Conservation (phyloP, 30 jellyfish, hydroid and myxozoan genomes). For the Aurelia sp. region DNA sequence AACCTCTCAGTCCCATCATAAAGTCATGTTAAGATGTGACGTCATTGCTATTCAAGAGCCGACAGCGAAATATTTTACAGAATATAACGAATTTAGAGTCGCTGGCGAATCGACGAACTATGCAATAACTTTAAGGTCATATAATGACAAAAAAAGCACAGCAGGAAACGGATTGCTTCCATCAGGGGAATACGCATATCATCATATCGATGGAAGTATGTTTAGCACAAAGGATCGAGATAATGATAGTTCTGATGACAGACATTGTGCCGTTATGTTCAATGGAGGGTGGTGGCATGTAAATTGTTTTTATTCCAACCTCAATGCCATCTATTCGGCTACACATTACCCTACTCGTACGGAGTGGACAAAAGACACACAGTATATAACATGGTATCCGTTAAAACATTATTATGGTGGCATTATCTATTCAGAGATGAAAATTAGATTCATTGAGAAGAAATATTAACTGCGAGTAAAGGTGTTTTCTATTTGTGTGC, state of each 20-base stretch:
- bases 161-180: slow-evolving; percentile 20
- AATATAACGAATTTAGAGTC: neutral
- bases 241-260: slow-evolving; percentile 4
- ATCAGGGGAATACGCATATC: neutral
- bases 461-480: no score
- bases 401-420: slow-evolving; percentile 2
- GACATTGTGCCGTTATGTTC: slow-evolving; percentile 5
- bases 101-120: neutral
- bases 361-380: neutral
- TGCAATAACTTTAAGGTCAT: neutral
- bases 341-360: neutral
- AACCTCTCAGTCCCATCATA: no score
- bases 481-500: no score
- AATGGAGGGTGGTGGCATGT: slow-evolving; percentile 34
- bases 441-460: neutral
- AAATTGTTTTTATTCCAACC: slow-evolving; percentile 7
- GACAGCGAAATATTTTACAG: neutral
- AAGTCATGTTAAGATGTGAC: neutral
- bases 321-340: neutral
- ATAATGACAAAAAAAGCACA: neutral
- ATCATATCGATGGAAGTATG: neutral
- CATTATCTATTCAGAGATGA: slow-evolving; percentile 7
- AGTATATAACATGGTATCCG: slow-evolving; percentile 28
- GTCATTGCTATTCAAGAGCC: neutral
- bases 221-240: slow-evolving; percentile 33